Evolutionary conservation across 2,797 vertebrate species (phyloP), one percentile per base, ranked within the genome.

Genomic region (Intellagama lesueurii): DNA sequence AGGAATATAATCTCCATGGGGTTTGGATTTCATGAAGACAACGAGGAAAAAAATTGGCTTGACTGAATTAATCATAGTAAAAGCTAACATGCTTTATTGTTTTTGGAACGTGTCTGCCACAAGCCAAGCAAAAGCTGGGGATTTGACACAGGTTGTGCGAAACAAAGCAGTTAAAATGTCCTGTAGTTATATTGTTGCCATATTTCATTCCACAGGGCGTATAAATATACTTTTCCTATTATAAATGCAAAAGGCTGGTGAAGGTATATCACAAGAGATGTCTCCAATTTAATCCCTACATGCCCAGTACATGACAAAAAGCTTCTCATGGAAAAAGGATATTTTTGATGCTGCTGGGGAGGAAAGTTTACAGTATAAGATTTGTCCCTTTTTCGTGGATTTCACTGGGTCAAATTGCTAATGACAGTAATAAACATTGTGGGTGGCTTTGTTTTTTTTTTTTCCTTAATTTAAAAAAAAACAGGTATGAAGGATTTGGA

Each of bases 101-200:
- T 94, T 92, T 81, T 88, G 88, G 88, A 92, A 92, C 44, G 83
- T 90, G 83, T 44, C 73, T 88, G n/a, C 89, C 93, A 77, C 87
- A 81, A 91, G 32, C 44, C 69, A 81, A 89, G 90, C 11, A 92
- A 92, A 94, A 64, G 0, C 4, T 30, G 68, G 40, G 73, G 87
- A 84, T 94, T 92, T 91, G 68, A 89, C 90, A 91, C 19, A 89
- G 30, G 5, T 47, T 86, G 68, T 91, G 91, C 81, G 91, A 91
- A 90, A 93, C 79, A 93, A 89, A 93, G 84, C 70, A 91, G 52
- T 91, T 90, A 88, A 94, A 94, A 84, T 49, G 86, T 91, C 84
- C 73, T 89, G 82, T 85, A 91, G 30, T 92, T 95, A 66, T 86
- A 35, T 81, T 94, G 75, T 77, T 86, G 64, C 24, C 86, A n/a